Evolutionary conservation across 2,113 vertebrate genomes (phyloP).

Genomic region (Oreotrochilus melanogaster): DNA sequence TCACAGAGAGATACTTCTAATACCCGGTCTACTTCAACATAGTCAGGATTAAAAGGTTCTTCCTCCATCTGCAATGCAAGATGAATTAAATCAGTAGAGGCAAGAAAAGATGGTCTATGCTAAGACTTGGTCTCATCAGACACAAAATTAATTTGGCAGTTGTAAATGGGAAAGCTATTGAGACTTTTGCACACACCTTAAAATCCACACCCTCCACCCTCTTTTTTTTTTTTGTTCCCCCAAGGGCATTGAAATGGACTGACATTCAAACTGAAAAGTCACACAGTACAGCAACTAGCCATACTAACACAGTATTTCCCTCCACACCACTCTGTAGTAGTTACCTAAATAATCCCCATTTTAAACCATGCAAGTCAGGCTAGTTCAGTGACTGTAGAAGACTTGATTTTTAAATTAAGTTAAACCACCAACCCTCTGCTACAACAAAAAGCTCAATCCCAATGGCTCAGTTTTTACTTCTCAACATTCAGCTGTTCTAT

Average conservation of each 20-base stretch:
- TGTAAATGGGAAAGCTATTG: background rate
- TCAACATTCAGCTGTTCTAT: background rate
- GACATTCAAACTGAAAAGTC: background rate
- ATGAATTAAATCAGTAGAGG: background rate
- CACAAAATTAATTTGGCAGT: background rate
- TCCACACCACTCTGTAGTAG: background rate
- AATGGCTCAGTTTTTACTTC: background rate
- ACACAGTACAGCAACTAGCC: background rate
- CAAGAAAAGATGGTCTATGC: background rate
- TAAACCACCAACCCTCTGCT: background rate
- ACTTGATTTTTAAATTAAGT: background rate
- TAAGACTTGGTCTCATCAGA: background rate
- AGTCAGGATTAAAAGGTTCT: constrained; percentile 98
- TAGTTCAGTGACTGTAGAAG: background rate
- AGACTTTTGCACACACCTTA: background rate
- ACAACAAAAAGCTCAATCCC: background rate
- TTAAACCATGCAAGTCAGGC: background rate
- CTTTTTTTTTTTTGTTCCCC: too few species aligned
- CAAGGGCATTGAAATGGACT: background rate
- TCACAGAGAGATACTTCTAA: constrained; percentile 98
- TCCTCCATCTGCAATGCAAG: constrained; percentile 91
- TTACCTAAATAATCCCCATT: background rate
- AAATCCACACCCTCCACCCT: background rate
- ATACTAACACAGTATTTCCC: background rate
- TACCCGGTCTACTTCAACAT: constrained; percentile 96